Evolutionary conservation across 2,888 invertebrate genomes (phyloP), one percentile per base, ranked within the genome.

Genomic region (Hanleya hanleyi): DNA sequence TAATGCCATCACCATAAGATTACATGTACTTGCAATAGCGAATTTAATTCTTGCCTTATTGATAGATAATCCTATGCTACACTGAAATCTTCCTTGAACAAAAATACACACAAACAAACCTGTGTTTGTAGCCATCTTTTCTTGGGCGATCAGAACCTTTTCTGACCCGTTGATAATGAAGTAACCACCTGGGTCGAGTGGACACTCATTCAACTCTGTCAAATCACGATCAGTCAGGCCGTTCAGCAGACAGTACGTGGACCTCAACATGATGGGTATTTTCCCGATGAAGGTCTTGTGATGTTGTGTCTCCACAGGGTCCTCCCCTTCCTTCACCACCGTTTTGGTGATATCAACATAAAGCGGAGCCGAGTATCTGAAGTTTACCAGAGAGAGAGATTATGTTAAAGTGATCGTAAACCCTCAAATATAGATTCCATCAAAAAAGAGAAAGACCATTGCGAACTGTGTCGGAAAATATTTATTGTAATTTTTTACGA

Each of bases 61-160:
- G n/a, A n/a, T n/a, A n/a, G n/a, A n/a, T n/a, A n/a, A n/a, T n/a
- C n/a, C n/a, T n/a, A n/a, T n/a, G n/a, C n/a, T n/a, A n/a, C n/a
- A n/a, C n/a, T n/a, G n/a, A n/a, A n/a, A n/a, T n/a, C n/a, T n/a
- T n/a, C n/a, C n/a, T n/a, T n/a, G n/a, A n/a, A n/a, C n/a, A n/a
- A n/a, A n/a, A n/a, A n/a, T n/a, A n/a, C 22, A 32, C 70, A 33
- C 7, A n/a, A 18, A 29, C 76, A 6, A 78, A 90, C 90, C 90
- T 62, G 99, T 99, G 90, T 99, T 99, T 7, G 99, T 99, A 6
- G 99, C 99, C 99, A 99, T 99, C 92, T 99, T 99, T 90, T 99
- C 99, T 91, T 99, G 99, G 0, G 99, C 99, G 90, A 99, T 99
- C 38, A 99, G 92, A 2, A 99, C 94, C 91, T 98, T 98, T 92